Evolutionary conservation across 2,888 invertebrate species (phyloP).

Genomic region (Ceraclea dissimilis): DNA sequence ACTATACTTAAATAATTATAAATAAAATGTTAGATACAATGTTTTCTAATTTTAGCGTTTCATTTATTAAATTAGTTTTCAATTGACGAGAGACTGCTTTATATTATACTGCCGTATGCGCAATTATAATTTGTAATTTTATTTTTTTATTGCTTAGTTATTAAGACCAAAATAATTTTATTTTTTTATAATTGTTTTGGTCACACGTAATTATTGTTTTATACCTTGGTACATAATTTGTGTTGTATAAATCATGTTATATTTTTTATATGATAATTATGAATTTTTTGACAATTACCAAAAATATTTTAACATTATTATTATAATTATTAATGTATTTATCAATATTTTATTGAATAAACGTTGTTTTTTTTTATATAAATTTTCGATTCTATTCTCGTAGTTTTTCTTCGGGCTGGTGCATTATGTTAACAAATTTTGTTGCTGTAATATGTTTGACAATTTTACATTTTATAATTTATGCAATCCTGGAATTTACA

Average conservation of each 20-base stretch:
- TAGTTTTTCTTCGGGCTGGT: slow-evolving; percentile 23
- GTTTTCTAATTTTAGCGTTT: too few relatives aligned
- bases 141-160: slow-evolving; percentile 21
- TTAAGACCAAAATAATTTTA: slow-evolving; percentile 11
- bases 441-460: too few relatives aligned
- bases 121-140: too few relatives aligned
- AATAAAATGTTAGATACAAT: too few relatives aligned
- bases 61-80: too few relatives aligned
- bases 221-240: too few relatives aligned
- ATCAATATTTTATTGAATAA: slow-evolving; percentile 3
- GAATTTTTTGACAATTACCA: slow-evolving; percentile 20
- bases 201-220: too few relatives aligned
- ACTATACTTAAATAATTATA: too few relatives aligned
- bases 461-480: too few relatives aligned
- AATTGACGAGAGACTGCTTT: too few relatives aligned
- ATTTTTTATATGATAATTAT: slow-evolving; percentile 7
- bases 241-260: slow-evolving; percentile 9
- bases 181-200: background rate
- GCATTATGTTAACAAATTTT: slow-evolving; percentile 27
- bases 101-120: too few relatives aligned
- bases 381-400: slow-evolving; percentile 11
- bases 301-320: slow-evolving; percentile 13
- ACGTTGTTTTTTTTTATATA: slow-evolving; percentile 11
- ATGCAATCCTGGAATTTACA: too few relatives aligned
- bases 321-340: background rate